These are phyloP conservation scores for Phyto melanocephala DNA, from an alignment of 2,888 invertebrate genomes.

Conservation along the genomic window DNA sequence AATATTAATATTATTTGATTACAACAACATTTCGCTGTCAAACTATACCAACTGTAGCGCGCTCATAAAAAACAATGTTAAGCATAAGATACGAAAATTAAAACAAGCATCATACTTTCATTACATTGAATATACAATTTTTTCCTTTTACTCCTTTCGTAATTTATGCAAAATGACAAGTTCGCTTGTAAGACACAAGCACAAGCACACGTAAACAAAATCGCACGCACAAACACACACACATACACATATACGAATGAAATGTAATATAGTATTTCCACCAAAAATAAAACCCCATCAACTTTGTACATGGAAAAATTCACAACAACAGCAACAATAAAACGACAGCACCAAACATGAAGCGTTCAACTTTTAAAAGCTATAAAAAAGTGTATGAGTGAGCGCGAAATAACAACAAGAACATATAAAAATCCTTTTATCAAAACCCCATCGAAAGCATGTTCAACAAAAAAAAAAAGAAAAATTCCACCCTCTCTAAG, in stretches of 20 bases:
- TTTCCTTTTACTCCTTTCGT: conserved; percentile 67
- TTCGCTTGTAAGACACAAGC: conserved; percentile 35
- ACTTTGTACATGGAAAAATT: conserved; percentile 46
- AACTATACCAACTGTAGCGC: not conserved
- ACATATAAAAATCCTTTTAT: conserved; percentile 61
- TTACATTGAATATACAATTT: conserved; percentile 35
- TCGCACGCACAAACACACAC: conserved; percentile 14
- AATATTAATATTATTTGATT: too few relatives aligned
- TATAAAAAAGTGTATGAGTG: conserved; percentile 70
- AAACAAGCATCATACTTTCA: conserved; percentile 60
- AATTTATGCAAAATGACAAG: conserved; percentile 66
- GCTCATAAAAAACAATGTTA: conserved; percentile 15
- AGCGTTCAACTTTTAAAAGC: conserved; percentile 61
- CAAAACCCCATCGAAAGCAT: conserved; percentile 43
- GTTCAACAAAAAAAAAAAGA: not conserved
- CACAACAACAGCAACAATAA: not conserved
- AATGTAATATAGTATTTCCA: conserved; percentile 21
- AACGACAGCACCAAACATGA: not conserved
- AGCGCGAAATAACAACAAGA: conserved; percentile 39
- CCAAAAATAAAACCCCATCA: conserved; percentile 12
- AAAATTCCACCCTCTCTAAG: conserved; percentile 44
- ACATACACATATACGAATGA: conserved; percentile 35
- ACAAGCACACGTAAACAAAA: conserved; percentile 35
- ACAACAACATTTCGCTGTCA: too few relatives aligned
- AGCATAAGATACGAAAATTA: conserved; percentile 58